phyloP scores from a whole-genome alignment of 2,888 invertebrate species.

The Tachina grossa region DNA sequence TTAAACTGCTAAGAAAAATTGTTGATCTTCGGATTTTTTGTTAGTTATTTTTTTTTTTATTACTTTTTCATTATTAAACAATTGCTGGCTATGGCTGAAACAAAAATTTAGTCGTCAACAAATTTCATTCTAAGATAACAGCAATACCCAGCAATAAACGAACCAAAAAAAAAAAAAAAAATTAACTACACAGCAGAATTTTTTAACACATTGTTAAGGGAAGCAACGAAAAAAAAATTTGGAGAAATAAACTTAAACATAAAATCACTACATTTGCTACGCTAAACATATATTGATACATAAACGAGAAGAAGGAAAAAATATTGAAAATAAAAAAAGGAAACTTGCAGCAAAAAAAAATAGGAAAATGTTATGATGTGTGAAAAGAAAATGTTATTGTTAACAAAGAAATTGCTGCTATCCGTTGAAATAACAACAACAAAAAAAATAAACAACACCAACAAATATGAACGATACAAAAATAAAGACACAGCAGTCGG shows the following conservation, averaged over 20 bases:
- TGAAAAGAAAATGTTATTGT: slow-evolving; percentile 65
- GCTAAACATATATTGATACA: slow-evolving; percentile 27
- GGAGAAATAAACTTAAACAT: slow-evolving; percentile 35
- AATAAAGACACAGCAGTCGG: slow-evolving; percentile 46
- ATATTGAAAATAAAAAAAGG: slow-evolving; percentile 11
- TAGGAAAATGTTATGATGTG: slow-evolving; percentile 66
- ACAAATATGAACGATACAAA: slow-evolving; percentile 15
- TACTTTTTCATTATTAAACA: slow-evolving; percentile 28
- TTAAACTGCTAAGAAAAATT: slow-evolving; percentile 14
- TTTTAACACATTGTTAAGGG: slow-evolving; percentile 42
- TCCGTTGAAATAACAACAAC: slow-evolving; percentile 48
- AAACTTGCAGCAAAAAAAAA: slow-evolving; percentile 1
- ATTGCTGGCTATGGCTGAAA: slow-evolving; percentile 30
- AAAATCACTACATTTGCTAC: slow-evolving; percentile 59
- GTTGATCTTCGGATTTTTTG: slow-evolving; percentile 28
- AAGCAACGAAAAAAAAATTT: slow-evolving; percentile 12
- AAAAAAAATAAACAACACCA: slow-evolving; percentile 22
- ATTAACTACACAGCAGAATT: slow-evolving; percentile 65
- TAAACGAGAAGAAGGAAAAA: slow-evolving; percentile 20
- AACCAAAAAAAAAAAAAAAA: slow-evolving; percentile 56
- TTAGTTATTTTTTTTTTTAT: neutral
- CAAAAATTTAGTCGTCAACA: slow-evolving; percentile 56
- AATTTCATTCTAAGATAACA: slow-evolving; percentile 58
- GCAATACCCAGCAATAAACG: slow-evolving; percentile 45
- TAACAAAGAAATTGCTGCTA: slow-evolving; percentile 64